Base-by-base conservation (phyloP, 2,888 invertebrate species). In the Euphydryas editha region DNA sequence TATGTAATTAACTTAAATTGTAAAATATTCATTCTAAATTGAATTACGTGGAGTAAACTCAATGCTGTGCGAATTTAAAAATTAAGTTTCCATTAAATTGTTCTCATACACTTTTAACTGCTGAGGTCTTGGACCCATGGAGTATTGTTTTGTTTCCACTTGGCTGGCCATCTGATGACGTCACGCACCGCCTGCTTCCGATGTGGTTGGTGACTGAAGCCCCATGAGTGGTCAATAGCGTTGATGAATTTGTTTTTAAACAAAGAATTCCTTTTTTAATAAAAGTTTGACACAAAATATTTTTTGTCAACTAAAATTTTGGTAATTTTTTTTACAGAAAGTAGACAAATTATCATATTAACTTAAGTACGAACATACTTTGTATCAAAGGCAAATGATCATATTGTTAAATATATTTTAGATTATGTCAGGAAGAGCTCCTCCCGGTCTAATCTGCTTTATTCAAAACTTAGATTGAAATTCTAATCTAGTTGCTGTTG, bases 101-200 rank as follows among this genome's bases (percentile, higher is more conserved):
- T 51, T 21, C 49, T 51, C 49, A 10, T 15, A 55, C 54, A 24
- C 11, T 59, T 65, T 67, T 56, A 69, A 46, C 51, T 30, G 47
- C 60, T 55, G 64, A 70, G 68, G 46, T 61, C 65, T 65, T 37
- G 68, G 65, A 67, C 68, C 65, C 67, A 62, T 49, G 60, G 46
- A 56, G 65, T 75, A 78, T 78, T 77, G 76, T 78, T 86, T 81
- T 77, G 81, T 85, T 90, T 88, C 85, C 89, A 87, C 82, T 81
- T 81, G 85, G 88, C 79, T 81, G 83, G 72, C 76, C 79, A 85
- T 82, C 85, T 82, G 87, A 87, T 90, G 84, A 88, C 85, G 87
- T 85, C 88, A 91, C 83, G 87, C 88, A 71, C 76, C 83, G 85
- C 82, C 87, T 86, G 85, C 82, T 85, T 79, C 80, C 79, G 81